A percentile compares a stretch with the other conserved stretches of the same genome.
phyloP scores from a whole-genome alignment of 1,140 invertebrate genomes.

The Macrocentrus cingulum region DNA sequence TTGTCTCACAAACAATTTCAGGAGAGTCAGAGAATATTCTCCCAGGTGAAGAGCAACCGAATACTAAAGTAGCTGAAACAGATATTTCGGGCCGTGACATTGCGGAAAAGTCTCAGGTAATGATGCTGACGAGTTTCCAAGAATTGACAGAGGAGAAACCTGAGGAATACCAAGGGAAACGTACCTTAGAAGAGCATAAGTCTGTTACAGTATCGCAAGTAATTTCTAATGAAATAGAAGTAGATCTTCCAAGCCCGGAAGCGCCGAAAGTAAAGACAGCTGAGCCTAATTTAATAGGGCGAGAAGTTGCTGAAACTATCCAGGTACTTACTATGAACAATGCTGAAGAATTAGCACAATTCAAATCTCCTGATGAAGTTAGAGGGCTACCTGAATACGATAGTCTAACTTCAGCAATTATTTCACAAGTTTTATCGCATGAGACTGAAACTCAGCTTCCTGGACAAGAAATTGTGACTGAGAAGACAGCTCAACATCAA shows the following conservation, averaged over 20 bases:
- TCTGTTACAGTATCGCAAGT: slow-evolving; percentile 34
- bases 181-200: slow-evolving; percentile 40
- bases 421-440: slow-evolving; percentile 29
- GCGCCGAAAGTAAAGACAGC: slow-evolving; percentile 34
- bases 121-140: slow-evolving; percentile 35
- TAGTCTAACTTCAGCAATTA: slow-evolving; percentile 26
- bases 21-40: slow-evolving; percentile 37
- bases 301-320: slow-evolving; percentile 39
- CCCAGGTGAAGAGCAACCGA: slow-evolving; percentile 31
- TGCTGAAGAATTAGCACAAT: slow-evolving; percentile 24
- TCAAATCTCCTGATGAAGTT: slow-evolving; percentile 26
- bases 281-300: slow-evolving; percentile 33
- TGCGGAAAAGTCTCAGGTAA: slow-evolving; percentile 42
- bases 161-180: slow-evolving; percentile 36
- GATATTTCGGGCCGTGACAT: slow-evolving; percentile 39
- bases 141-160: slow-evolving; percentile 34
- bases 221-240: slow-evolving; percentile 37
- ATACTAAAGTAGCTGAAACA: slow-evolving; percentile 38
- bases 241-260: slow-evolving; percentile 22
- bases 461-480: slow-evolving; percentile 28
- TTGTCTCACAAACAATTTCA: slow-evolving; percentile 34
- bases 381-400: slow-evolving; percentile 29
- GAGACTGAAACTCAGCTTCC: slow-evolving; percentile 36
- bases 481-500: slow-evolving; percentile 29
- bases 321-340: slow-evolving; percentile 37